A percentile compares a stretch with the other conserved stretches of the same genome.
Conservation (phyloP, 2,113 vertebrate species). For the Corvus cornix region DNA sequence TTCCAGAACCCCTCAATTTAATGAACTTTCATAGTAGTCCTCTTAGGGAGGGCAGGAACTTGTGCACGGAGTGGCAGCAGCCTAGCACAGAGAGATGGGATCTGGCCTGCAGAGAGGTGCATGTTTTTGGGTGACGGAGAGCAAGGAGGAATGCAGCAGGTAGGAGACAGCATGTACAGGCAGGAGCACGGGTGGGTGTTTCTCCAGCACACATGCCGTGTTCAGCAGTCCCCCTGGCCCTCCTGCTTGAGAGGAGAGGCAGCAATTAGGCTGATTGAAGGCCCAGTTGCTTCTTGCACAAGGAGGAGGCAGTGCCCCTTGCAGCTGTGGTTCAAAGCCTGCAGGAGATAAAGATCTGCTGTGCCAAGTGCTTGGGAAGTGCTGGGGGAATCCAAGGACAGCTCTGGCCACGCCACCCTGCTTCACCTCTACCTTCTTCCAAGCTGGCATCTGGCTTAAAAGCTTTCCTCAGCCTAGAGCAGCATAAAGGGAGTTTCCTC, state of each 20-base stretch:
- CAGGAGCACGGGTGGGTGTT: not conserved
- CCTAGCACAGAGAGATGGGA: accelerated
- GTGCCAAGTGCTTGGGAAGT: not conserved
- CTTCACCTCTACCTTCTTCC: not conserved
- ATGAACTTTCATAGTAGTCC: not conserved
- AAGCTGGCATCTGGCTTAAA: not conserved
- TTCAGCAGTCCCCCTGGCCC: slow-evolving; percentile 22
- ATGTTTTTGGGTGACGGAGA: not conserved
- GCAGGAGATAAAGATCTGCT: not conserved
- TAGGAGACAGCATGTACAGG: not conserved
- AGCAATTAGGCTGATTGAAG: slow-evolving; percentile 31
- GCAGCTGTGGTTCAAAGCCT: not conserved
- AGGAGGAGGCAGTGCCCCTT: not conserved
- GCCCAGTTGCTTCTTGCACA: slow-evolving; percentile 17
- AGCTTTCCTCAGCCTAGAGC: not conserved
- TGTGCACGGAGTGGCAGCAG: not conserved
- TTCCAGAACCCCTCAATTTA: not conserved
- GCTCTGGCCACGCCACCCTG: accelerated
- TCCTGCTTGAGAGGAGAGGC: not conserved
- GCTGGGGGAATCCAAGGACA: not conserved
- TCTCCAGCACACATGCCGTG: not conserved
- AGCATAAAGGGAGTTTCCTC: not conserved
- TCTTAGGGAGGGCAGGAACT: not conserved
- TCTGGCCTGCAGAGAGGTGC: not conserved
- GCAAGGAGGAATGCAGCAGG: slow-evolving; percentile 21